phyloP scores from a whole-genome alignment of 2,888 invertebrate species.

The Craniophora ligustri region DNA sequence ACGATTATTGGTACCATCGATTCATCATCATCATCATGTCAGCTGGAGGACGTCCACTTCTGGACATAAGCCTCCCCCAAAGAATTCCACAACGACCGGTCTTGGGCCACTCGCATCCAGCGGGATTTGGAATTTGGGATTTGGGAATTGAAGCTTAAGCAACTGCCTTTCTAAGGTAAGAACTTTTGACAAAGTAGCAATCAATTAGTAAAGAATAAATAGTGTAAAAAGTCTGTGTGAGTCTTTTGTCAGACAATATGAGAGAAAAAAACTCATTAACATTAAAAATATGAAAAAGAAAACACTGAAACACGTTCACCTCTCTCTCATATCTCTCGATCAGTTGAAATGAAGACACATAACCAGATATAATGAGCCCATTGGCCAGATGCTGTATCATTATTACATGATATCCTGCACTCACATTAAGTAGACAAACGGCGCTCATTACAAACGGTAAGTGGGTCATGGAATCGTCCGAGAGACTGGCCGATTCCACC shows the following conservation, averaged over 20 bases:
- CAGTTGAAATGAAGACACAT: constrained; percentile 75
- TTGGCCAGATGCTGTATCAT: constrained; percentile 80
- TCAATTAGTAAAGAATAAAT: too few species aligned
- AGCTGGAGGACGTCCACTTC: too few species aligned
- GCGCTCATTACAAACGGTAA: constrained; percentile 74
- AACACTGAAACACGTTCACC: constrained; percentile 5
- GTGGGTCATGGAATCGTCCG: constrained; percentile 46
- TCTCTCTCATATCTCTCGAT: constrained; percentile 74
- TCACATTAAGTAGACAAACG: constrained; percentile 82
- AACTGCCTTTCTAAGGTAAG: too few species aligned
- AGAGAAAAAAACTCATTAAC: too few species aligned
- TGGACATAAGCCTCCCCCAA: too few species aligned
- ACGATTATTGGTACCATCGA: too few species aligned
- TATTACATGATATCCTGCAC: constrained; percentile 78
- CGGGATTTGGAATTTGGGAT: not conserved
- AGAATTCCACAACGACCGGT: too few species aligned
- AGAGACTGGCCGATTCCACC: constrained; percentile 19
- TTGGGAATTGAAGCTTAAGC: not conserved
- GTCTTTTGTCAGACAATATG: too few species aligned
- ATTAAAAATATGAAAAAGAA: not conserved
- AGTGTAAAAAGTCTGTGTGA: too few species aligned
- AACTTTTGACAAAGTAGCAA: too few species aligned
- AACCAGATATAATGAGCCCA: constrained; percentile 73
- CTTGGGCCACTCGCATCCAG: too few species aligned
- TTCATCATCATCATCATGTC: too few species aligned